Conservation (phyloP, 2,113 vertebrate genomes). For the Trichechus manatus region DNA sequence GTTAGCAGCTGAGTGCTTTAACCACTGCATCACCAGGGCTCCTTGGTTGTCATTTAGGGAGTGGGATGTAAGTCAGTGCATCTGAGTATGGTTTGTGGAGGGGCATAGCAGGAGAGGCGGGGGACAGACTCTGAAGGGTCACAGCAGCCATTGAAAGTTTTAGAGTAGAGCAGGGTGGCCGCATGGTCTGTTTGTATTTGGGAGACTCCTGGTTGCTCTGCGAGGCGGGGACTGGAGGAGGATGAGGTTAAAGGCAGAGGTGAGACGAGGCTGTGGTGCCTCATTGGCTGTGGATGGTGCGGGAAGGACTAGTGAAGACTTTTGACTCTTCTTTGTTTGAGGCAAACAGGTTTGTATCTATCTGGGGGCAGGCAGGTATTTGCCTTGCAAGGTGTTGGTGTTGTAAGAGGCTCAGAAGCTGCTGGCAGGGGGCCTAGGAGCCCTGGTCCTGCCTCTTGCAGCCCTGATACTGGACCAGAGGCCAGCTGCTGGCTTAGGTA, state of each 20-base stretch:
- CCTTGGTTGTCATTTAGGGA: neutral
- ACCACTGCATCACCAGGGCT: no score
- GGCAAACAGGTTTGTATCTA: neutral
- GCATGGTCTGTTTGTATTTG: no score
- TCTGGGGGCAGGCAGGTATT: neutral
- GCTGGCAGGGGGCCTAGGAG: neutral
- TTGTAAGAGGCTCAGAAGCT: neutral
- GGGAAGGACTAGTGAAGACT: neutral
- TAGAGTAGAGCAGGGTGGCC: neutral
- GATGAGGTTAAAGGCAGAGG: neutral
- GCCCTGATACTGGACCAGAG: neutral
- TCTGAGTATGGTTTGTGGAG: neutral
- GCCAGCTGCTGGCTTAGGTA: neutral
- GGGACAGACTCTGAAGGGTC: neutral
- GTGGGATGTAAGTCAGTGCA: neutral
- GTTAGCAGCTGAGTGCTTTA: no score
- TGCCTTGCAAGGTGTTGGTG: neutral
- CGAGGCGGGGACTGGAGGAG: neutral
- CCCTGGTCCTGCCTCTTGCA: neutral
- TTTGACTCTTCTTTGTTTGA: neutral
- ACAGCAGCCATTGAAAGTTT: neutral
- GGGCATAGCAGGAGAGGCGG: neutral
- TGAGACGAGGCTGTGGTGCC: neutral
- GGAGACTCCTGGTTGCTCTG: neutral
- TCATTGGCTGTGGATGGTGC: no score